Conservation (phyloP, 2,113 vertebrate genomes). For the Charadrius vociferus region DNA sequence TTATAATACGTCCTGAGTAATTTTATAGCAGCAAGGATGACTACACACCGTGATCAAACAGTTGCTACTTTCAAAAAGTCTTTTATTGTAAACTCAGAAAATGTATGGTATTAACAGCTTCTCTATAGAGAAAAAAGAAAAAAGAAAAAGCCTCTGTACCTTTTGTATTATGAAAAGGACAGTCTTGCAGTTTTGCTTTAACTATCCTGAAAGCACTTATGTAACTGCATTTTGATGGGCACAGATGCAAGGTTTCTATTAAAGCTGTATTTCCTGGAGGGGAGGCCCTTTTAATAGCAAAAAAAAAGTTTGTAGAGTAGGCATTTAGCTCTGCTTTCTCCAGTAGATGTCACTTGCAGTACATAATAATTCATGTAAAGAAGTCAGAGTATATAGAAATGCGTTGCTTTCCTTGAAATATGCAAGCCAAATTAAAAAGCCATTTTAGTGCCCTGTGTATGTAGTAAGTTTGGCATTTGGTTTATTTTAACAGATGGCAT, state of each 20-base stretch:
- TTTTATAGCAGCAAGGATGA: background rate
- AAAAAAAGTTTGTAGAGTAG: slow-evolving; percentile 64
- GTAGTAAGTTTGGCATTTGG: slow-evolving; percentile 67
- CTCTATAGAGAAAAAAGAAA: background rate
- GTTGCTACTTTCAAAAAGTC: slow-evolving; percentile 14
- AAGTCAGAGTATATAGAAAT: slow-evolving; percentile 69
- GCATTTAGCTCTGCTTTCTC: slow-evolving; percentile 80
- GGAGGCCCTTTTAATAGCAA: slow-evolving; percentile 31
- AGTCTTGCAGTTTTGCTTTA: background rate
- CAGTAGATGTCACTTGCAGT: slow-evolving; percentile 86
- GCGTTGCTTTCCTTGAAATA: slow-evolving; percentile 19
- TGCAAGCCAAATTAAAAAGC: slow-evolving; percentile 43
- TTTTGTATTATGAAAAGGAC: background rate
- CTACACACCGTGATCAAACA: background rate
- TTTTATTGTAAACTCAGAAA: slow-evolving; percentile 16
- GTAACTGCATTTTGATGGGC: background rate
- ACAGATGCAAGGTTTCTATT: background rate
- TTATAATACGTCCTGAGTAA: background rate
- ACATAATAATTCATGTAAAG: slow-evolving; percentile 79
- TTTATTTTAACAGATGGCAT: slow-evolving; percentile 74
- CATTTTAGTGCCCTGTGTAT: slow-evolving; percentile 43
- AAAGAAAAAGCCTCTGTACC: background rate
- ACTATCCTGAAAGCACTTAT: background rate
- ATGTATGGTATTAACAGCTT: background rate
- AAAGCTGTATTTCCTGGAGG: slow-evolving; percentile 25